Base-by-base conservation (phyloP, 2,797 vertebrate genomes). In the Intellagama lesueurii region DNA sequence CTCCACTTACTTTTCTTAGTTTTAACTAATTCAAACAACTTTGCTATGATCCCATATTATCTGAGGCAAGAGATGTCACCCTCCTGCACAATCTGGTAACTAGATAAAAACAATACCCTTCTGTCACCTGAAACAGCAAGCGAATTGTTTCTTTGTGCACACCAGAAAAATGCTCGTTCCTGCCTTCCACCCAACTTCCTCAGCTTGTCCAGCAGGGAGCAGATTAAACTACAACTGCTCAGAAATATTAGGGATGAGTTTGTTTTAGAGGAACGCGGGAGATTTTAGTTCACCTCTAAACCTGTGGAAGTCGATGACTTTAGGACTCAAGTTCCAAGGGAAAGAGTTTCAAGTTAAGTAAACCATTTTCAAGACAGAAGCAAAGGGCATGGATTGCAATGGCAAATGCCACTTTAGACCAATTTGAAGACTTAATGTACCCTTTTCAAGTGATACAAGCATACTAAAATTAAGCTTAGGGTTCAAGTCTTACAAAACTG, bases 231-330 rank as follows among this genome's bases (percentile, higher is more conserved):
- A 89, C 11, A 80, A 28, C 64, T 80, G 70, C 72, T 30, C 68
- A 89, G 44, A 70, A 88, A 84, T 47, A 79, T 70, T 44, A 79
- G 44, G 40, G 30, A 85, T 75, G 70, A 81, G 28, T 83, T 89
- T 56, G 47, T 70, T 89, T 89, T 80, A 85, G 4, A 26, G 35
- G 88, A 14, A 80, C 3, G 32, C 30, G 69, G 22, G 72, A 76
- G 52, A 4, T 64, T 44, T 76, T 79, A 26, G 5, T 49, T 69
- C 40, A 69, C 7, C 35, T 69, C 40, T n/a, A 32, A 64, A 17
- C 16, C 60, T 64, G 52, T 56, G 52, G 52, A 56, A 56, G 52
- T 56, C 52, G 14, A 14, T 56, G 9, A 12, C 52, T 56, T 40
- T 40, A 32, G 26, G 68, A 17, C 28, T 32, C 69, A 73, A 87